Percentiles rank a stretch among this genome's conserved stretches.
These are phyloP conservation scores for Apamea sordens DNA, from an alignment of 2,888 invertebrate species.

Conservation along the genomic window DNA sequence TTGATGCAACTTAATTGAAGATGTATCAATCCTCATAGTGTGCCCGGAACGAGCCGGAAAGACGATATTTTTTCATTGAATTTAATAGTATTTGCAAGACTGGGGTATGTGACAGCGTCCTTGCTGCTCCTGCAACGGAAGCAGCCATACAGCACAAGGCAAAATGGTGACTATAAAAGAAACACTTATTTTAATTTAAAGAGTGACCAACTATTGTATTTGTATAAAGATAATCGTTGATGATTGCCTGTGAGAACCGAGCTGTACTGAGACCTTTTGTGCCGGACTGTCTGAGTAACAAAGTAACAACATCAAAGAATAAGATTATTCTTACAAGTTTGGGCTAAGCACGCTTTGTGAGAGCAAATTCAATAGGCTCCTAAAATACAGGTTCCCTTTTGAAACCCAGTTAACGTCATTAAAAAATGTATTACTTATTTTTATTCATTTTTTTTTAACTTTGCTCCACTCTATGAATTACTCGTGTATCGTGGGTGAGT, in stretches of 20 bases:
- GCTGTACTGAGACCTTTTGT: constrained; percentile 2
- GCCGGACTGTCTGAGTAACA: not conserved
- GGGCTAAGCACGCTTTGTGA: not conserved
- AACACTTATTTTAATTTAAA: not conserved
- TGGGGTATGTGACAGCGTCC: not conserved
- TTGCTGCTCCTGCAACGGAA: no score
- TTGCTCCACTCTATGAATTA: no score
- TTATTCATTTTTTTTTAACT: not conserved
- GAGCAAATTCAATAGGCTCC: not conserved
- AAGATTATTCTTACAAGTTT: not conserved
- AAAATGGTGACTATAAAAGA: not conserved
- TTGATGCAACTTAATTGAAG: no score
- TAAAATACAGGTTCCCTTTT: not conserved
- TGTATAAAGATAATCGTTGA: not conserved
- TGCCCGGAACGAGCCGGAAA: no score
- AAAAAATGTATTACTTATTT: no score
- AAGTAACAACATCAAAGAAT: not conserved
- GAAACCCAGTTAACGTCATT: no score
- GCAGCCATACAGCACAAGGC: not conserved
- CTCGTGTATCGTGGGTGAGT: no score
- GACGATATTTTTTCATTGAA: not conserved
- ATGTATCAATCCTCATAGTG: no score
- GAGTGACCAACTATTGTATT: not conserved
- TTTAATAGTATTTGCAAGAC: not conserved
- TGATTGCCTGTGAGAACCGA: not conserved